Evolutionary conservation across 1,140 invertebrate genomes (phyloP), one percentile per base, ranked within the genome.

Genomic region (Macrosteles quadrilineatus): DNA sequence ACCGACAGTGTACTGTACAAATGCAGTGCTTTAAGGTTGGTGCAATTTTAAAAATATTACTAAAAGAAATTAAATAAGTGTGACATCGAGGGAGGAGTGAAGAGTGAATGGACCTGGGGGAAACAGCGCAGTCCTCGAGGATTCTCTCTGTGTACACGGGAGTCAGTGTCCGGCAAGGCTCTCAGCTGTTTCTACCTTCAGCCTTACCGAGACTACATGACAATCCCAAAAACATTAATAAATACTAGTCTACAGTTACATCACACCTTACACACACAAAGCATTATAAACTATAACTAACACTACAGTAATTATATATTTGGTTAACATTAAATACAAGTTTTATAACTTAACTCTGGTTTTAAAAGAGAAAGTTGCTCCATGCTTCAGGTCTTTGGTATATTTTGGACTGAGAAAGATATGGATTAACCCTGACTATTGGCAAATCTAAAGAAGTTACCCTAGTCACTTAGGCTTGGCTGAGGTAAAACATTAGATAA

Each of bases 261-360:
- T 53, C 43, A 67, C 43, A 67, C 43, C 50, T 67, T 47, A 67
- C 25, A 50, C 31, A 43, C 25, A 67, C 43, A 67, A 50, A 59
- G 55, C 55, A 29, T 59, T 59, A 59, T 59, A 59, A 59, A 59
- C 55, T 59, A 59, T 43, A 45, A n/a, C 63, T 66, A 66, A 66
- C 32, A 66, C 63, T 66, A 66, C 63, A 40, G 31, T 66, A 63
- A 63, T 32, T 21, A 66, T 66, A 66, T 66, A 66, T 66, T 66
- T 66, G 63, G 63, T 66, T 66, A 66, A 66, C 63, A 66, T 66
- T 66, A 45, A 32, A 43, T 43, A 66, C 32, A 66, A 59, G 55
- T 59, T 59, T 59, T 29, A 59, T 59, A 59, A 59, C 55, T 59
- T 59, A 59, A 59, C 27, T 59, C 55, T 59, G 55, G 55, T 25